Conservation (phyloP, 2,113 vertebrate genomes). For the Rhombomys opimus region DNA sequence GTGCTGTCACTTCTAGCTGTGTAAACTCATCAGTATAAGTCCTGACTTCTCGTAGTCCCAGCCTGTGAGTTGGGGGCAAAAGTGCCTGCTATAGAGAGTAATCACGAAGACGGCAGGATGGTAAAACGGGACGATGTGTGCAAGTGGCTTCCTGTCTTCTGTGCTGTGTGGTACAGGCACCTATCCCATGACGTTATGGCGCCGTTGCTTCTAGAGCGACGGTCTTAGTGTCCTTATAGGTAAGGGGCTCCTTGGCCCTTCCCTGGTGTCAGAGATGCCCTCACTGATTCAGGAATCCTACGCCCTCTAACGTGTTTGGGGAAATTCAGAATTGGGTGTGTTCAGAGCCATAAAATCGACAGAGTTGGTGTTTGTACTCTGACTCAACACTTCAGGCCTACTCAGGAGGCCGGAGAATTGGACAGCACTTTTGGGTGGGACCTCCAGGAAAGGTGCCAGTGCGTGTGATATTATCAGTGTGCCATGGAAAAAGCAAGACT, state of each 20-base stretch:
- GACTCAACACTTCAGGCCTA: slow-evolving; percentile 54
- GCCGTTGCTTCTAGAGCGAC: slow-evolving; percentile 1
- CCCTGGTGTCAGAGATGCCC: background rate
- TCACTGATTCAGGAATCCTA: background rate
- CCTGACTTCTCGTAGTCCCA: slow-evolving; percentile 20
- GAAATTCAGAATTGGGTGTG: slow-evolving; percentile 42
- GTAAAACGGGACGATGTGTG: background rate
- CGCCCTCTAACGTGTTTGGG: background rate
- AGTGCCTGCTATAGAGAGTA: background rate
- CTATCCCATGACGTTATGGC: background rate
- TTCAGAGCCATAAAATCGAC: slow-evolving; percentile 33
- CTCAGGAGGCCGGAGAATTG: slow-evolving; percentile 57
- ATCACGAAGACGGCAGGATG: background rate
- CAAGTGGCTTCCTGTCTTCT: slow-evolving; percentile 19
- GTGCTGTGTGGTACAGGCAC: background rate
- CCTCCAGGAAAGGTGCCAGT: slow-evolving; percentile 65
- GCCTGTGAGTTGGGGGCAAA: slow-evolving; percentile 15
- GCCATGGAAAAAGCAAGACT: slow-evolving; percentile 54
- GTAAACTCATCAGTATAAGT: background rate
- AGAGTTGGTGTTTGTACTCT: slow-evolving; percentile 56
- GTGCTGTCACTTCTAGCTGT: background rate
- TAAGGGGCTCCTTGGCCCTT: background rate
- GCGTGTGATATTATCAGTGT: slow-evolving; percentile 63
- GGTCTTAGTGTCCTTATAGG: background rate
- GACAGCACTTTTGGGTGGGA: slow-evolving; percentile 51